Base-by-base conservation (phyloP, 2,888 invertebrate species). In the Maniola hyperantus region DNA sequence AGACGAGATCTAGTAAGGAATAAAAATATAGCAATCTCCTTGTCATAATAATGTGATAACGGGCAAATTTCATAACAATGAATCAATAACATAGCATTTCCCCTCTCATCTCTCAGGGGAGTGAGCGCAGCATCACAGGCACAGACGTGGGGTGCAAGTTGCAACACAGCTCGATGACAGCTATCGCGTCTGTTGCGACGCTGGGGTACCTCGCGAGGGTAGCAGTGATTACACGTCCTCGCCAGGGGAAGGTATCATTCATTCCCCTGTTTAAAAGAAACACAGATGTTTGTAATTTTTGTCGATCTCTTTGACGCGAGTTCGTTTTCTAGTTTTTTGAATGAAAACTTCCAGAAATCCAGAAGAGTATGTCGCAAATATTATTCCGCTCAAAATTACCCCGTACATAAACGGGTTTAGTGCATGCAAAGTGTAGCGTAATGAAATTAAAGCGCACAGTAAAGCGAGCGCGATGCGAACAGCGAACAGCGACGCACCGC, bases 31-130 rank as follows among this genome's bases (percentile, higher is more conserved):
- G 11, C 50, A 11, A 50, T 50, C 20, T 11, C 20, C 50, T 6
- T 15, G 11, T 11, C 6, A 20, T 13, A 26, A 51, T 51, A 50
- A 50, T 26, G 50, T 26, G 50, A 5, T 51, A 26, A 51, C 20
- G 20, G 5, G 20, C 13, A 20, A 51, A 51, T 15, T 48, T 15
- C 50, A 51, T 26, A 11, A 51, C 50, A 51, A 51, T 51, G 50
- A 51, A 51, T 51, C 50, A 51, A 51, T 51, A 51, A 51, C 50
- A 51, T 51, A 11, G 26, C 50, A 26, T 51, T 20, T 48, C 50
- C 26, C 50, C 50, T 26, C 50, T 0, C 13, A 20, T 0, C 26
- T 51, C 50, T 26, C 11, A 51, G 26, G 50, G 20, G 50, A 51
- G 20, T 0, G 13, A 11, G 50, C 2, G 11, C 8, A 11, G 26